Evolutionary conservation across 64 coral and sea anemone genomes (phyloP).

Genomic region (Anthopleura sola): DNA sequence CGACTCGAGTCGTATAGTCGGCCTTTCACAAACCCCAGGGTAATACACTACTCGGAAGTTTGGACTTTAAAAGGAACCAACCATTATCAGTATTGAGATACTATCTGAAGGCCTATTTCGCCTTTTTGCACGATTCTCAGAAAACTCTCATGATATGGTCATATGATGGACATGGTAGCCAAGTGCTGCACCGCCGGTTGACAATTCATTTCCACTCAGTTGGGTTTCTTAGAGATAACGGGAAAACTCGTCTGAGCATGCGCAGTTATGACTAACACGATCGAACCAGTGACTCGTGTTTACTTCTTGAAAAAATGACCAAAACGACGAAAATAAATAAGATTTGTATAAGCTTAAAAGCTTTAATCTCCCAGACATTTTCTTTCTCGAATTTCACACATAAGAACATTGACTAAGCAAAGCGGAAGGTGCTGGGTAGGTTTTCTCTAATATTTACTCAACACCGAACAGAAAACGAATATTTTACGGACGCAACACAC

Average conservation of each 20-base stretch:
- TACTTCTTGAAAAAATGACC: not conserved
- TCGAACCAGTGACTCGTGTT: not conserved
- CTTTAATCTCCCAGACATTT: not conserved
- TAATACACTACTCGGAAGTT: slow-evolving; percentile 31
- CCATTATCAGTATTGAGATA: slow-evolving; percentile 16
- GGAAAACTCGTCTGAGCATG: slow-evolving; percentile 19
- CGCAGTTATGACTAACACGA: slow-evolving; percentile 11
- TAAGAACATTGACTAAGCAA: slow-evolving; percentile 1
- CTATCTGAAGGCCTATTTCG: slow-evolving; percentile 29
- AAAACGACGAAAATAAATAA: not conserved
- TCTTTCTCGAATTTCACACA: slow-evolving; percentile 12
- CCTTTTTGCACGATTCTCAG: slow-evolving; percentile 34
- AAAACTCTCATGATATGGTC: slow-evolving; percentile 27
- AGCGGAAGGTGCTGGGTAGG: not conserved
- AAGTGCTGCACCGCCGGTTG: slow-evolving; percentile 2
- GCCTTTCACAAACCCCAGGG: slow-evolving; percentile 8
- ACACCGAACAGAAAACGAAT: not conserved
- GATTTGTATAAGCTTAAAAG: slow-evolving; percentile 12
- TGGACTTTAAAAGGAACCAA: slow-evolving; percentile 7
- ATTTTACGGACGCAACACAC: not conserved
- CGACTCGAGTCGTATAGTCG: slow-evolving; percentile 10
- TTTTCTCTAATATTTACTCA: slow-evolving; percentile 10
- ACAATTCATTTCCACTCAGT: slow-evolving; percentile 29
- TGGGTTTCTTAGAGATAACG: slow-evolving; percentile 23
- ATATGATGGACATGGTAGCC: slow-evolving; percentile 18